These are phyloP conservation scores for Carassius gibelio DNA, from an alignment of 2,113 vertebrate species.

Conservation along the genomic window DNA sequence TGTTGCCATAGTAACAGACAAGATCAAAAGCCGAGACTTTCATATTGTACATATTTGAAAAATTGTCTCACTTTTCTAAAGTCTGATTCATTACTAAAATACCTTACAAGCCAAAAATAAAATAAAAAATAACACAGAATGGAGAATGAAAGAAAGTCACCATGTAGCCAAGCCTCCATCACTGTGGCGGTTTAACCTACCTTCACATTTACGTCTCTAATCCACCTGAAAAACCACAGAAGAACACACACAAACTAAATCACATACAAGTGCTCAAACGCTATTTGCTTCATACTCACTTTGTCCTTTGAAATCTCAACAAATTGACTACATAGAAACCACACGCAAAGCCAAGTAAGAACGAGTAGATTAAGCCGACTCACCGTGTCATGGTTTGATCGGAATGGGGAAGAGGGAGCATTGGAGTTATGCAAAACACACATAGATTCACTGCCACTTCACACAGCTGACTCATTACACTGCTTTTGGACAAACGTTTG, in stretches of 20 bases:
- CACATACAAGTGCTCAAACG: neutral
- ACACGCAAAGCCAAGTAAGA: neutral
- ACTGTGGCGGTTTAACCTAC: neutral
- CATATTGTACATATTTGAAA: neutral
- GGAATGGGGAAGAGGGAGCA: slow-evolving; percentile 33
- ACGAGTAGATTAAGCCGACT: neutral
- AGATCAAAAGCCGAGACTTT: neutral
- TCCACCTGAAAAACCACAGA: slow-evolving; percentile 14
- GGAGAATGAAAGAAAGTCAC: neutral
- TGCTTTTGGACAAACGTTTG: neutral
- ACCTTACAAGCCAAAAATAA: neutral
- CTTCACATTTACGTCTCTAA: neutral
- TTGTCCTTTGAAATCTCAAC: neutral
- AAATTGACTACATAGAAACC: neutral
- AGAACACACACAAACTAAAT: neutral
- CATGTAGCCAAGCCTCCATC: neutral
- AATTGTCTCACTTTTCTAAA: neutral
- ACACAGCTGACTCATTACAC: slow-evolving; percentile 9
- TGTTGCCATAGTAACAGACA: neutral
- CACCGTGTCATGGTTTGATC: slow-evolving; percentile 14
- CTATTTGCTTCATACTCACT: slow-evolving; percentile 15
- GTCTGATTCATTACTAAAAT: neutral
- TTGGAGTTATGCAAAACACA: slow-evolving; percentile 45
- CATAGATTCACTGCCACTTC: neutral
- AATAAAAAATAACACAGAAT: neutral